Percentiles rank a stretch among this genome's conserved stretches.
Conservation (phyloP, 2,113 vertebrate genomes). For the Tonatia bakeri region DNA sequence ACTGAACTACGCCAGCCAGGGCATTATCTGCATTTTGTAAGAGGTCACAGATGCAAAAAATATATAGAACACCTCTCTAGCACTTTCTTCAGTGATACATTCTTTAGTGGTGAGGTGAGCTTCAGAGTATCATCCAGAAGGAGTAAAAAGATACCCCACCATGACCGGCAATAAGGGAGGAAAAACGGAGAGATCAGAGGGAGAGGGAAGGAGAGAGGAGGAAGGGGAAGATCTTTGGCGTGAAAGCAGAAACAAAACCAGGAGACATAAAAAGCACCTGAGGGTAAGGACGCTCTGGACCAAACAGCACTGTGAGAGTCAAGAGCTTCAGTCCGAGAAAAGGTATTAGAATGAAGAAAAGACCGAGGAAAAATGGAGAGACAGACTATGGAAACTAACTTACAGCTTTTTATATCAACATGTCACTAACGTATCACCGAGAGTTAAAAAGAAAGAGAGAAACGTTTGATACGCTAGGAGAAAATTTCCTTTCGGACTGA, state of each 20-base stretch:
- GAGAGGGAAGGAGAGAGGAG: background rate
- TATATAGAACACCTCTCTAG: background rate
- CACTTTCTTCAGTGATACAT: background rate
- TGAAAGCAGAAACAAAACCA: slow-evolving; percentile 13
- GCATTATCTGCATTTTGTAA: background rate
- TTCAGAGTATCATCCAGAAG: background rate
- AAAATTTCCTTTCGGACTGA: background rate
- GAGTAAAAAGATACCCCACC: background rate
- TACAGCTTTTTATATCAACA: background rate
- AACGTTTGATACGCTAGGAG: background rate
- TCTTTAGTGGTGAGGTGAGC: background rate
- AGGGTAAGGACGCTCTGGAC: background rate
- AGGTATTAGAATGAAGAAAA: background rate
- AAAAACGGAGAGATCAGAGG: background rate
- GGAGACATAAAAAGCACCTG: slow-evolving; percentile 50
- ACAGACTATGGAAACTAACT: background rate
- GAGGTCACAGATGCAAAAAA: background rate
- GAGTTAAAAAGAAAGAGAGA: background rate
- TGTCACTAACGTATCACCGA: background rate
- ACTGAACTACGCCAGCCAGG: no score
- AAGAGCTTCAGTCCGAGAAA: background rate
- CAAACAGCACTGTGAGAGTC: background rate
- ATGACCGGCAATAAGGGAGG: background rate
- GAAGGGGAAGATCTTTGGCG: background rate
- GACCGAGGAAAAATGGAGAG: background rate